phyloP scores from a whole-genome alignment of 64 coral and sea anemone genomes.

The Stichodactyla mertensii region DNA sequence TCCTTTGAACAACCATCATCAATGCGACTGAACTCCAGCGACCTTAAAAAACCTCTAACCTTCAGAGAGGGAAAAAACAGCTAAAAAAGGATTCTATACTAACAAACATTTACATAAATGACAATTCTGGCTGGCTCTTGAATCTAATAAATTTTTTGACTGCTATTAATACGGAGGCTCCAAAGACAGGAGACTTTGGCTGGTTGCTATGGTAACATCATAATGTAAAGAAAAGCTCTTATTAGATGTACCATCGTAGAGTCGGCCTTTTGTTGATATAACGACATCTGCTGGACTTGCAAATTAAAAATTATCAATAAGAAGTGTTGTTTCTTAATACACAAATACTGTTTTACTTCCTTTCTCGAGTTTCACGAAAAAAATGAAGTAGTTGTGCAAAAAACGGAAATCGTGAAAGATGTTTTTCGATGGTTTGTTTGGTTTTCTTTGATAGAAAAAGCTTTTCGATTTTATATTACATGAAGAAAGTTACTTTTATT shows the following conservation, averaged over 20 bases:
- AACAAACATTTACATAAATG: neutral
- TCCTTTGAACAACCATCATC: neutral
- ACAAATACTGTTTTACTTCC: neutral
- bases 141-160: neutral
- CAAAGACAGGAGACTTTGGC: neutral
- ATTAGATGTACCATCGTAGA: constrained; percentile 14
- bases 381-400: neutral
- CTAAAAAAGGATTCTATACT: neutral
- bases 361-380: neutral
- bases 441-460: neutral
- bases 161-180: neutral
- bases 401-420: neutral
- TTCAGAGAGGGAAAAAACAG: neutral
- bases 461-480: neutral
- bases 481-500: neutral
- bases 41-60: constrained; percentile 12
- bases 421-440: neutral
- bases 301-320: constrained; percentile 19
- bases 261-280: neutral
- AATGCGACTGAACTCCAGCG: neutral
- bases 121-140: neutral
- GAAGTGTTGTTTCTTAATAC: constrained; percentile 6
- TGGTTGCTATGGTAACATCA: constrained; percentile 17
- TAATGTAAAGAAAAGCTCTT: neutral
- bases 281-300: constrained; percentile 22